Evolutionary conservation across 2,113 vertebrate genomes (phyloP).

Genomic region (Catharus minimus): DNA sequence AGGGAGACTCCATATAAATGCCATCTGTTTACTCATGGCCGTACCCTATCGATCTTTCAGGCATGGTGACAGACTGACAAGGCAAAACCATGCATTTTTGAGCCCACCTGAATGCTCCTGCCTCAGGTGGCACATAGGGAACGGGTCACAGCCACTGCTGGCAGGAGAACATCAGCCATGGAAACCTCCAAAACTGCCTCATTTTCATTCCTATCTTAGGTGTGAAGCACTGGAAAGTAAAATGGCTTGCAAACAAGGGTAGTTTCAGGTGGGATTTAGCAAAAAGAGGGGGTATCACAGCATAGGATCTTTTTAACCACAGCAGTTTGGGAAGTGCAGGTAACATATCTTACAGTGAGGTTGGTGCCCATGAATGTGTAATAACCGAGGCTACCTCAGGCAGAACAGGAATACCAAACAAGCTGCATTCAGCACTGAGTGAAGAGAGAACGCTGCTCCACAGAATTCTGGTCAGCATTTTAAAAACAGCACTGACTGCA

Average conservation of each 20-base stretch:
- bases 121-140: neutral
- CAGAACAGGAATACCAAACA: neutral
- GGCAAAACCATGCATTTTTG: neutral
- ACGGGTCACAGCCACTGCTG: neutral
- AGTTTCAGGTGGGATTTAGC: neutral
- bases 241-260: neutral
- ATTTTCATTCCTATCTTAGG: neutral
- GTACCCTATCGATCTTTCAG: neutral
- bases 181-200: neutral
- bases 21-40: slow-evolving; percentile 9
- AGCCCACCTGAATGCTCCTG: neutral
- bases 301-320: neutral
- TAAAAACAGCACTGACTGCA: neutral
- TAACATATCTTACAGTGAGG: neutral
- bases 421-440: neutral
- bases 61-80: neutral
- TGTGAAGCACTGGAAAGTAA: neutral
- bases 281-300: neutral
- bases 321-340: neutral
- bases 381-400: neutral
- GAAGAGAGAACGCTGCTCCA: neutral
- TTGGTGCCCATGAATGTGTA: neutral
- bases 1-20: neutral
- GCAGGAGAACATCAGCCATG: neutral
- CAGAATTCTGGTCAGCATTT: neutral